phyloP scores from a whole-genome alignment of 1,140 invertebrate genomes.

The Pantala flavescens region DNA sequence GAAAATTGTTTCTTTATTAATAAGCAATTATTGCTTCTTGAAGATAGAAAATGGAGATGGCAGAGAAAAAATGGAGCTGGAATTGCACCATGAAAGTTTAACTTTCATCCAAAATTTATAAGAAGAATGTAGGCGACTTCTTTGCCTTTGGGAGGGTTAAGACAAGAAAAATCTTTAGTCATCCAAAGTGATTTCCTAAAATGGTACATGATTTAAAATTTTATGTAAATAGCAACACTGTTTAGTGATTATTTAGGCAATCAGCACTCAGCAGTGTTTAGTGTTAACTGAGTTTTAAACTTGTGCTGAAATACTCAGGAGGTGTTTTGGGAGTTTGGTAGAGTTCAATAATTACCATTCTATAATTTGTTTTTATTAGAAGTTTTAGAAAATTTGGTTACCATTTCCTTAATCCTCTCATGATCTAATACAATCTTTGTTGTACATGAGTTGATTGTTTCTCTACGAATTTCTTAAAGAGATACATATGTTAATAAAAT shows the following conservation, averaged over 20 bases:
- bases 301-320: background rate
- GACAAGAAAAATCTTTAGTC: background rate
- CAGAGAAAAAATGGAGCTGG: background rate
- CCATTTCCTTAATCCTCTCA: too few relatives aligned
- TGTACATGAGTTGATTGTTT: too few relatives aligned
- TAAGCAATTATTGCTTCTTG: background rate
- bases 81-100: background rate
- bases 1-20: background rate
- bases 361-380: too few relatives aligned
- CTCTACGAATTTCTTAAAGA: too few relatives aligned
- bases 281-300: background rate
- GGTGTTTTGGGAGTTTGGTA: background rate
- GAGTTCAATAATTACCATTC: background rate
- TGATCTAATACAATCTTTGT: too few relatives aligned
- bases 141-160: background rate
- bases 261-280: background rate
- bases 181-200: background rate
- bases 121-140: background rate
- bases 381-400: too few relatives aligned
- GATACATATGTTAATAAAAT: too few relatives aligned
- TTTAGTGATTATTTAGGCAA: background rate
- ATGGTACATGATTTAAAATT: constrained; percentile 8
- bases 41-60: background rate
- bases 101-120: background rate
- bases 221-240: background rate